These are phyloP conservation scores for Motacilla alba DNA, from an alignment of 2,113 vertebrate species.

Conservation along the genomic window DNA sequence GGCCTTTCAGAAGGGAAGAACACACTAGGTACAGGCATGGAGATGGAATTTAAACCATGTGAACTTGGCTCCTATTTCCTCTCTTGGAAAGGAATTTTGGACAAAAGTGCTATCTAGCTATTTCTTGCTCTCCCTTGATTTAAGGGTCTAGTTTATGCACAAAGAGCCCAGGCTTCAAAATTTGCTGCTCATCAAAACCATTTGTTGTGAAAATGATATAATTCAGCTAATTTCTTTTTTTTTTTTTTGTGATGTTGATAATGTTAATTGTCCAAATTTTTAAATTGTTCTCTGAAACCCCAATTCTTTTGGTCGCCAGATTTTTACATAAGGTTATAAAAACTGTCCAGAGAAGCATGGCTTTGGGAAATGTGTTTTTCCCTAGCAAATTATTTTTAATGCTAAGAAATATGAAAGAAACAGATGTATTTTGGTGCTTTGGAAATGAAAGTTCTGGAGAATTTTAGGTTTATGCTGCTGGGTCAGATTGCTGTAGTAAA, in stretches of 20 bases:
- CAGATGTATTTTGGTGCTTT: neutral
- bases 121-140: neutral
- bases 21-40: neutral
- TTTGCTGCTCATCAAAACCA: neutral
- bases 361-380: neutral
- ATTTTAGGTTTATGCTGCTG: neutral
- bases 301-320: neutral
- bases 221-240: neutral
- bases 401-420: neutral
- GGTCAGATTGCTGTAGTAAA: neutral
- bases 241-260: neutral
- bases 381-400: neutral
- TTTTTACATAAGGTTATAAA: neutral
- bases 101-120: neutral
- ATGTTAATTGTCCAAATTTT: neutral
- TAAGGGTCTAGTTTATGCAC: neutral
- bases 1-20: neutral
- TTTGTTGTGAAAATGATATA: neutral
- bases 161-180: neutral
- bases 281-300: neutral
- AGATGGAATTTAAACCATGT: neutral
- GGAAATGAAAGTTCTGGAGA: neutral
- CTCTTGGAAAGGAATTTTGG: neutral
- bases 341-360: neutral
- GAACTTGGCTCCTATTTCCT: neutral